Conservation (phyloP, 2,113 vertebrate species). For the Corythaixoides concolor region DNA sequence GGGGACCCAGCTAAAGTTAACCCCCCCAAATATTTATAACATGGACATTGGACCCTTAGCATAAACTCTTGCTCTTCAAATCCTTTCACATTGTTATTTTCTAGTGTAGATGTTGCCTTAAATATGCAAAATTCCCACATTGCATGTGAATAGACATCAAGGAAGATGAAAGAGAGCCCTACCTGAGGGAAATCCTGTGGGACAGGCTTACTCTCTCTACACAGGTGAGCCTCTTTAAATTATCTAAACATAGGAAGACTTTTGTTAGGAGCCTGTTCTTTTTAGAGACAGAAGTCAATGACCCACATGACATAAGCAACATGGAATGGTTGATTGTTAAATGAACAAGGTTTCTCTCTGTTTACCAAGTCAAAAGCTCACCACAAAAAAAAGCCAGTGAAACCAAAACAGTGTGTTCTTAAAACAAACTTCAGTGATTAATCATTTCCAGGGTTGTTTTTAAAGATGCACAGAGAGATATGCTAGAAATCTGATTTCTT, state of each 20-base stretch:
- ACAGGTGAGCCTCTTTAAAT: not conserved
- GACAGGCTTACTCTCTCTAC: not conserved
- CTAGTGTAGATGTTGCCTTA: not conserved
- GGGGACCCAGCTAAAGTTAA: not conserved
- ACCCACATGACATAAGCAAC: not conserved
- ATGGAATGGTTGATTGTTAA: not conserved
- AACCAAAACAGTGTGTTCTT: not conserved
- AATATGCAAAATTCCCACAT: not conserved
- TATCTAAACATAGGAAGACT: not conserved
- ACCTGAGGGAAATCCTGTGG: not conserved
- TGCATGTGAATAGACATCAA: not conserved
- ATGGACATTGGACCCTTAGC: not conserved
- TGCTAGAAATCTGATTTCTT: not conserved
- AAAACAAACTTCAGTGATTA: not conserved
- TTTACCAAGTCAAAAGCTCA: not conserved
- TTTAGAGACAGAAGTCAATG: not conserved
- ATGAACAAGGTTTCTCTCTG: not conserved
- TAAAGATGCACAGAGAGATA: not conserved
- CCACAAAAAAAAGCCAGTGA: not conserved
- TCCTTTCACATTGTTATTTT: not conserved
- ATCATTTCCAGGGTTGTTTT: constrained; percentile 13
- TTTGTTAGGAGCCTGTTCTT: not conserved
- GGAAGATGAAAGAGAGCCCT: not conserved
- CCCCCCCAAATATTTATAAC: not conserved
- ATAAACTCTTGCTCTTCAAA: fast-evolving